Conservation (phyloP, 2,888 invertebrate species). For the Lasioglossum malachurum region DNA sequence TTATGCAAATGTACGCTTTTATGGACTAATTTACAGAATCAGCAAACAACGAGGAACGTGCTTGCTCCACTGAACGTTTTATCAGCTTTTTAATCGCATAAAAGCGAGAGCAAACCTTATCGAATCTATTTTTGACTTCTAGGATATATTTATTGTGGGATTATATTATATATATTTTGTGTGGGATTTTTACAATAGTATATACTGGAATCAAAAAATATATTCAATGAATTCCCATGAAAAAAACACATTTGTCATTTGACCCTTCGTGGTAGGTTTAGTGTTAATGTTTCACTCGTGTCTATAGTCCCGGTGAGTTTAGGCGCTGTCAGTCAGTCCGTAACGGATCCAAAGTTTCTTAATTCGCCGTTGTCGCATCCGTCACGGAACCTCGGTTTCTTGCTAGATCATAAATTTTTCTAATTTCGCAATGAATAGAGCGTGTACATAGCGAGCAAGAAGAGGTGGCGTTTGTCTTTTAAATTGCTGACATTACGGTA, state of each 20-base stretch:
- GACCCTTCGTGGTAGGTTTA: too few relatives aligned
- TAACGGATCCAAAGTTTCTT: not conserved
- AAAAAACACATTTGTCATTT: too few relatives aligned
- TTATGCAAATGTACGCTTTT: not conserved
- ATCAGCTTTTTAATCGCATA: not conserved
- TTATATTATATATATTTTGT: too few relatives aligned
- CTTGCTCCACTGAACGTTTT: not conserved
- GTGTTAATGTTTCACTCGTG: not conserved
- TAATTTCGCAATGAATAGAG: slow-evolving; percentile 11
- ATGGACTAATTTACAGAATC: not conserved
- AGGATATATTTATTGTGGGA: too few relatives aligned
- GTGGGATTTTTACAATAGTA: too few relatives aligned
- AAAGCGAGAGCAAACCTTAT: not conserved
- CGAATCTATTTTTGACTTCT: not conserved
- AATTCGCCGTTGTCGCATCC: not conserved
- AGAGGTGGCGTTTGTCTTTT: slow-evolving; percentile 21
- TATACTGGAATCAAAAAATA: too few relatives aligned
- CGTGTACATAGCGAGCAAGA: not conserved
- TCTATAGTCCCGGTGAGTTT: not conserved
- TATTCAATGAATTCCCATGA: too few relatives aligned
- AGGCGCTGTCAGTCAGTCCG: not conserved
- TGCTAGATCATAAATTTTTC: not conserved
- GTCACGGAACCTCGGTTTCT: not conserved
- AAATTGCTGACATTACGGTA: slow-evolving; percentile 23
- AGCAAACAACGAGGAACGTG: not conserved